phyloP scores from a whole-genome alignment of 2,113 vertebrate species.

The Phalacrocorax pelagicus region DNA sequence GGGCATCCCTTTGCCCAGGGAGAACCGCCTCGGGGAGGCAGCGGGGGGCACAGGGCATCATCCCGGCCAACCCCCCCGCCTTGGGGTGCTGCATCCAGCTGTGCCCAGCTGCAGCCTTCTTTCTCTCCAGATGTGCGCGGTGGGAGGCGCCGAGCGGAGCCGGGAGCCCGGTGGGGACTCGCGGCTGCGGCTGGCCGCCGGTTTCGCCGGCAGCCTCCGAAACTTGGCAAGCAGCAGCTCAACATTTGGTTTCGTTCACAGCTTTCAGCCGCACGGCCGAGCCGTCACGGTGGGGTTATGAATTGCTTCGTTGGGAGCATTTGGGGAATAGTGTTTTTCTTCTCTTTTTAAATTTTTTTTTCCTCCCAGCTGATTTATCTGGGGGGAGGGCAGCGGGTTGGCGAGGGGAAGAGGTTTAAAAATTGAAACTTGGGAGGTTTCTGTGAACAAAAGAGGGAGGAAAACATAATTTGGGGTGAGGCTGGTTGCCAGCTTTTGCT shows the following conservation, averaged over 20 bases:
- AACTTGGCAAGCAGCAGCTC: background rate
- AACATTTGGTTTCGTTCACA: background rate
- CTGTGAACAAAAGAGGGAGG: background rate
- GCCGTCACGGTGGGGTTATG: background rate
- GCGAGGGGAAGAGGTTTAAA: background rate
- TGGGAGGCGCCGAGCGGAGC: background rate
- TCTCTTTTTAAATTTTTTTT: background rate
- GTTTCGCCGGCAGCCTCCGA: background rate
- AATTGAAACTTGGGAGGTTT: background rate
- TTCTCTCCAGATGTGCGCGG: background rate
- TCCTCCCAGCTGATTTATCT: background rate
- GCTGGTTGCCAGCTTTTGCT: background rate
- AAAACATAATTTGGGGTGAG: background rate
- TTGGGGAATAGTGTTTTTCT: background rate
- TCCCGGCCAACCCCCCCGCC: fast-evolving
- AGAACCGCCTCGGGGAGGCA: fast-evolving
- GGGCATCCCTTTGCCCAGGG: background rate
- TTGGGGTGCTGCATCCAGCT: background rate
- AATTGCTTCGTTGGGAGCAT: background rate
- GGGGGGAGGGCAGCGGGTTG: background rate
- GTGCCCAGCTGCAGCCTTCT: background rate
- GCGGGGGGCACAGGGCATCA: background rate
- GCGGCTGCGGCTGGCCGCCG: background rate
- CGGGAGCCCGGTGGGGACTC: background rate
- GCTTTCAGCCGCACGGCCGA: background rate